Evolutionary conservation across 1,140 invertebrate genomes (phyloP).

Genomic region (Drosophila malerkotliana): DNA sequence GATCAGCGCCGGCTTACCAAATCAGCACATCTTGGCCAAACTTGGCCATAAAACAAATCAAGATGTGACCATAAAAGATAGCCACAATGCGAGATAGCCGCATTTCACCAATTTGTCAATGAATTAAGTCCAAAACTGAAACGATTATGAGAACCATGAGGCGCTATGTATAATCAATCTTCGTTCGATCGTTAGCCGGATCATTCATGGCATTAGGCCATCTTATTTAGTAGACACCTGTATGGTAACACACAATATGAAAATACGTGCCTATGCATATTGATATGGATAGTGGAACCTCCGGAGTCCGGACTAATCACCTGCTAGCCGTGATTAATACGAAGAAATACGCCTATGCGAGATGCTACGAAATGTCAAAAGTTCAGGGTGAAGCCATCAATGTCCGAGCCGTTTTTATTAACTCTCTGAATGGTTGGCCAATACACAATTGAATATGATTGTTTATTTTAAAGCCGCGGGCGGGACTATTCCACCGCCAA

Average conservation of each 20-base stretch:
- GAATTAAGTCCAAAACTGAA: neutral
- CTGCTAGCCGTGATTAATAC: constrained; percentile 75
- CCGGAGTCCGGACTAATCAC: constrained; percentile 70
- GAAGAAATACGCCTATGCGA: constrained; percentile 47
- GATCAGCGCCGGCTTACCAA: constrained; percentile 21
- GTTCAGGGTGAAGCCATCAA: constrained; percentile 77
- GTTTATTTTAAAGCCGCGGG: constrained; percentile 6
- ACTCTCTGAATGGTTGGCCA: constrained; percentile 41
- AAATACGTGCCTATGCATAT: constrained; percentile 39
- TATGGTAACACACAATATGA: constrained; percentile 4
- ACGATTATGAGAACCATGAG: constrained; percentile 22
- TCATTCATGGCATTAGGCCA: neutral
- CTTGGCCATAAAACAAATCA: constrained; percentile 28
- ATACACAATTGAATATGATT: constrained; percentile 47
- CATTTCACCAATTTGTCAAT: constrained; percentile 41
- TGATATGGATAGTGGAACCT: constrained; percentile 50
- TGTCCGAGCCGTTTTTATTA: constrained; percentile 65
- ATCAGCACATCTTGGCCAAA: constrained; percentile 23
- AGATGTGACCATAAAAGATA: constrained; percentile 28
- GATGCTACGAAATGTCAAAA: constrained; percentile 63
- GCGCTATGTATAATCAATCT: constrained; percentile 22
- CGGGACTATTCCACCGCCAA: constrained; percentile 5
- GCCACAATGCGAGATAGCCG: constrained; percentile 11
- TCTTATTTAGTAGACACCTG: neutral
- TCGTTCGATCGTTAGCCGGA: neutral